Base-by-base conservation (phyloP, 2,888 invertebrate genomes). In the Drosophila seclusa region DNA sequence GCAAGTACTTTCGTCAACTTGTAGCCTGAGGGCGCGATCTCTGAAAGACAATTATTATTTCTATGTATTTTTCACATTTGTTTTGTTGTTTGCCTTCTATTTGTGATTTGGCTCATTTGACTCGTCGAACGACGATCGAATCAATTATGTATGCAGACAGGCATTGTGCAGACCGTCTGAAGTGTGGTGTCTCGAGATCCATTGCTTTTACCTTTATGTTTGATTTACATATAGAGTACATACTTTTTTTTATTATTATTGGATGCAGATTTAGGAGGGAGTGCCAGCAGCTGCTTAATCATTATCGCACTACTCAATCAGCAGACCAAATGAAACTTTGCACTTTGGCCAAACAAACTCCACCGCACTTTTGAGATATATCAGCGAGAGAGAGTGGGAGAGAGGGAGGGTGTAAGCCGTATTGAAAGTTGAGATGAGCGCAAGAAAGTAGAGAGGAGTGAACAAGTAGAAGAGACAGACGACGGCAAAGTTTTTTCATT, bases 401-500 rank as follows among this genome's bases (percentile, higher is more conserved):
- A 45, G 45, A 27, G 36, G 18, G 36, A 2, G 24, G 13, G 66
- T 81, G 69, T 61, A 60, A 62, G 71, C 61, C 68, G 78, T 80
- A 87, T 89, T 90, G 85, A 86, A 90, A 86, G 89, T 81, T 83
- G 74, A 89, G 89, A 76, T 52, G 77, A 45, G 71, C 64, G 59
- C 73, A 64, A 71, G 55, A 42, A 27, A 68, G 40, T 40, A 50
- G 34, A 61, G 61, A 11, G 50, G 63, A 11, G 49, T 38, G 24
- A 24, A 72, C 59, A 59, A 66, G 74, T 63, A 63, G 64, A 82
- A 66, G 85, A 66, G 85, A 75, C 68, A 71, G 75, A 72, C 77
- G 78, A 83, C 85, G 90, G 90, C 78, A 90, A 86, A 86, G 89
- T 86, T 86, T 86, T 90, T 91, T 91, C 90, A 89, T 90, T 83